These are phyloP conservation scores for Heliconius hortense DNA, from an alignment of 2,888 invertebrate species.

Conservation along the genomic window DNA sequence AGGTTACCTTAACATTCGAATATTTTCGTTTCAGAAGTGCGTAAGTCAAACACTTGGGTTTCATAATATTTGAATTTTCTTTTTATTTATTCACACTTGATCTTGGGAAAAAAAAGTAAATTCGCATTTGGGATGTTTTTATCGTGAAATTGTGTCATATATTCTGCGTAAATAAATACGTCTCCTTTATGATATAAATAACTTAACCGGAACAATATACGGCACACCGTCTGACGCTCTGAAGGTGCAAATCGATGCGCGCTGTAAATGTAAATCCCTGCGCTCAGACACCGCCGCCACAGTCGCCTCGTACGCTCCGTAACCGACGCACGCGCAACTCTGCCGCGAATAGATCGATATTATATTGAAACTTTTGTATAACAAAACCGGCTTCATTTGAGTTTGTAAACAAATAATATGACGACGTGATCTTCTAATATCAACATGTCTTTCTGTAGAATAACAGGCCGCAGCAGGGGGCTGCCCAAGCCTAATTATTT, in stretches of 20 bases:
- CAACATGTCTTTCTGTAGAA: slow-evolving; percentile 88
- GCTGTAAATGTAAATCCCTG: slow-evolving; percentile 56
- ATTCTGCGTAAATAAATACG: slow-evolving; percentile 70
- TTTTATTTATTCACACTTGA: slow-evolving; percentile 26
- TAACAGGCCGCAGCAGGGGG: slow-evolving; percentile 89
- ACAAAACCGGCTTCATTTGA: slow-evolving; percentile 41
- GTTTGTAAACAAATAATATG: slow-evolving; percentile 73
- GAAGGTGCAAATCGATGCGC: slow-evolving; percentile 71
- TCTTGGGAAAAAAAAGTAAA: slow-evolving; percentile 40
- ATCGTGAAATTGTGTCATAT: slow-evolving; percentile 72
- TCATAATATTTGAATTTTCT: slow-evolving; percentile 33
- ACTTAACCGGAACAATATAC: slow-evolving; percentile 78
- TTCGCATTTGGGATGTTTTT: slow-evolving; percentile 56
- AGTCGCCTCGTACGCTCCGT: slow-evolving; percentile 67
- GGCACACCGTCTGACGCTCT: slow-evolving; percentile 73
- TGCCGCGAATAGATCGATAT: slow-evolving; percentile 54
- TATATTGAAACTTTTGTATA: slow-evolving; percentile 52
- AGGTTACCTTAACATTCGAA: slow-evolving; percentile 19
- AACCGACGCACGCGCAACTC: slow-evolving; percentile 61
- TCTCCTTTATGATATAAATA: slow-evolving; percentile 78
- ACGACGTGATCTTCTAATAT: slow-evolving; percentile 55
- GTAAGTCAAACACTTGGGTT: slow-evolving; percentile 31
- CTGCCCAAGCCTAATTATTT: slow-evolving; percentile 92
- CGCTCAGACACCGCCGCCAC: slow-evolving; percentile 53
- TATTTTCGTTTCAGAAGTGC: slow-evolving; percentile 27